Evolutionary conservation across 2,888 invertebrate species (phyloP).

Genomic region (Drosophila leonis): DNA sequence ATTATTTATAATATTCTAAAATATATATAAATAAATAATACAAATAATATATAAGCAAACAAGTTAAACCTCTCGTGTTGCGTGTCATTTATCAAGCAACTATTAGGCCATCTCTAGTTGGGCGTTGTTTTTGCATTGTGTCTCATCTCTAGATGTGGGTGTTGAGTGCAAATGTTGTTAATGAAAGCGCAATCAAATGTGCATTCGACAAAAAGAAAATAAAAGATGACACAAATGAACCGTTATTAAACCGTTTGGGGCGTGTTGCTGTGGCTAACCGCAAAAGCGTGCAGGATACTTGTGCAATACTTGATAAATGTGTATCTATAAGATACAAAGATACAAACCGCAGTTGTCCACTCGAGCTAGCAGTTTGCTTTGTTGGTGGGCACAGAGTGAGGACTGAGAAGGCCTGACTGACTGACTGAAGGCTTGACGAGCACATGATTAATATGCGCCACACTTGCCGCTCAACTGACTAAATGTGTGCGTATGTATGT

Average conservation of each 20-base stretch:
- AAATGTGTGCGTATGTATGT: constrained; percentile 3
- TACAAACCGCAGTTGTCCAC: constrained; percentile 52
- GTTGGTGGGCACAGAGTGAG: constrained; percentile 68
- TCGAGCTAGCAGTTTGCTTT: constrained; percentile 59
- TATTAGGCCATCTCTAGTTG: neutral
- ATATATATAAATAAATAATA: too few relatives aligned
- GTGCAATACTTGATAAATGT: constrained; percentile 27
- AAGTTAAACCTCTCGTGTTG: neutral
- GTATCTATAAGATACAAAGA: constrained; percentile 46
- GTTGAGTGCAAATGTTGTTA: constrained; percentile 38
- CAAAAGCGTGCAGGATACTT: constrained; percentile 50
- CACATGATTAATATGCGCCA: constrained; percentile 80
- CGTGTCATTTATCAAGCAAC: neutral
- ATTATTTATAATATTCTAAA: too few relatives aligned
- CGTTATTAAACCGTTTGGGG: constrained; percentile 59
- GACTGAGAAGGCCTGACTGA: constrained; percentile 13
- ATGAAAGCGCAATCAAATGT: constrained; percentile 47
- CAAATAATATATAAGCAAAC: neutral
- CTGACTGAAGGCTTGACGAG: constrained; percentile 69
- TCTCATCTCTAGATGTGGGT: constrained; percentile 18
- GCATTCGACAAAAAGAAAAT: constrained; percentile 24
- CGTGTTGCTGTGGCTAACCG: constrained; percentile 46
- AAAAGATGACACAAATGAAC: constrained; percentile 72
- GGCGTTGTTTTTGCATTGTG: neutral
- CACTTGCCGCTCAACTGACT: constrained; percentile 32